Conservation (phyloP, 2,888 invertebrate species). For the Morpho deidamia region DNA sequence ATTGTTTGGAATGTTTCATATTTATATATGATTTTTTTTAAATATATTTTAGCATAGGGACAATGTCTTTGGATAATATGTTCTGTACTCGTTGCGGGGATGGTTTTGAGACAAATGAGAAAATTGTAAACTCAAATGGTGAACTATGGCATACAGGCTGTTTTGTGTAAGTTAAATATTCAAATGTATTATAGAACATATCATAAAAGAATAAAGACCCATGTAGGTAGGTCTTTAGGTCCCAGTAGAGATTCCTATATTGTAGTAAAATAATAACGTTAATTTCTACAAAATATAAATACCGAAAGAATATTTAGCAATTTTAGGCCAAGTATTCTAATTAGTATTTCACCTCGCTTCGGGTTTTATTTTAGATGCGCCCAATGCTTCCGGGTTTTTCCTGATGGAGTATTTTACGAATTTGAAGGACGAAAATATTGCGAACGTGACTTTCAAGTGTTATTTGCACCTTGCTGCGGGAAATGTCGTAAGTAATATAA, state of each 20-base stretch:
- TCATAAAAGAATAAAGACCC: no score
- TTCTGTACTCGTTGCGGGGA: conserved; percentile 97
- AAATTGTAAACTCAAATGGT: conserved; percentile 99
- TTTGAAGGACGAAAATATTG: conserved; percentile 99
- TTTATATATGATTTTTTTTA: no score
- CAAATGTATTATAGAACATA: no score
- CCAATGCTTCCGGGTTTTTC: conserved; percentile 98
- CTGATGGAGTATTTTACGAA: conserved; percentile 98
- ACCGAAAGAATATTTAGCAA: no score
- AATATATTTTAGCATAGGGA: conserved; percentile 55
- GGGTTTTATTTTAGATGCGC: conserved; percentile 85
- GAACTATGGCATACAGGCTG: conserved; percentile 99
- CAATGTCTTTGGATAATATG: conserved; percentile 94
- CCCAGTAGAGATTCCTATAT: no score
- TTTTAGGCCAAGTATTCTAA: no score
- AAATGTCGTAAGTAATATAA: conserved; percentile 79
- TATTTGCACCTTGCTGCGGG: conserved; percentile 96
- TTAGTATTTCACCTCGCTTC: no score
- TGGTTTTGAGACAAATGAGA: conserved; percentile 97
- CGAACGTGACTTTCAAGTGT: conserved; percentile 98
- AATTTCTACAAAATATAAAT: no score
- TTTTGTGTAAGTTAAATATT: conserved; percentile 90
- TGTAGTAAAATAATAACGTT: no score
- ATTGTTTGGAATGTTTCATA: no score
- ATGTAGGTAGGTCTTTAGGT: no score